Evolutionary conservation across 2,888 invertebrate genomes (phyloP).

Genomic region (Melitaea athalia): DNA sequence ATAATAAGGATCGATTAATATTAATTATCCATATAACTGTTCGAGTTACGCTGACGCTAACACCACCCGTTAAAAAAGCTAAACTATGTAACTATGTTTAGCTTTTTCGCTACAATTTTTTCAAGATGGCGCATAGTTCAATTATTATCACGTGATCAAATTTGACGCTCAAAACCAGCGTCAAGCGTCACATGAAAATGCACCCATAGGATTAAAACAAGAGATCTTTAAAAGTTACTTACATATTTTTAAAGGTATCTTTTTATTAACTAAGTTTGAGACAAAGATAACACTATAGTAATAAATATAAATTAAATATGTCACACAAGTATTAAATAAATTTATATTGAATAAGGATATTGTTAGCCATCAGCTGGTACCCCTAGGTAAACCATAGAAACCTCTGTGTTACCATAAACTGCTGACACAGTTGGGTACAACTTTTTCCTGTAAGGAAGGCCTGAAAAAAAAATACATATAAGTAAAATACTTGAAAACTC

Average conservation of each 20-base stretch:
- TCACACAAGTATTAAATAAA: background rate
- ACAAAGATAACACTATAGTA: background rate
- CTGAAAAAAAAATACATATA: slow-evolving; percentile 69
- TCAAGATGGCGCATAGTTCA: too few species aligned
- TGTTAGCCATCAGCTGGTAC: slow-evolving; percentile 97
- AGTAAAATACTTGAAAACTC: too few species aligned
- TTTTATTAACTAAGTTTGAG: background rate
- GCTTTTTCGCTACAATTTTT: too few species aligned
- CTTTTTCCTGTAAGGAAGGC: slow-evolving; percentile 92
- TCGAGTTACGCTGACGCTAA: too few species aligned
- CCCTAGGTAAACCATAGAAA: slow-evolving; percentile 99
- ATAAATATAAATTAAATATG: background rate
- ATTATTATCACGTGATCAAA: too few species aligned
- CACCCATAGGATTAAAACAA: background rate
- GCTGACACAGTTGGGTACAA: slow-evolving; percentile 98
- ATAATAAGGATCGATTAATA: too few species aligned
- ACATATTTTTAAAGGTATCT: background rate
- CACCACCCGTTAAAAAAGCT: too few species aligned
- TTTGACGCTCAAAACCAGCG: too few species aligned
- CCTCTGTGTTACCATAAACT: slow-evolving; percentile 99
- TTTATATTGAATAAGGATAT: background rate
- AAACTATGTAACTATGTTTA: too few species aligned
- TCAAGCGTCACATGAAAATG: too few species aligned
- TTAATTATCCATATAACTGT: too few species aligned
- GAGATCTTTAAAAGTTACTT: slow-evolving; percentile 4